phyloP scores from a whole-genome alignment of 1,140 invertebrate genomes.

The Drosophila virilis region DNA sequence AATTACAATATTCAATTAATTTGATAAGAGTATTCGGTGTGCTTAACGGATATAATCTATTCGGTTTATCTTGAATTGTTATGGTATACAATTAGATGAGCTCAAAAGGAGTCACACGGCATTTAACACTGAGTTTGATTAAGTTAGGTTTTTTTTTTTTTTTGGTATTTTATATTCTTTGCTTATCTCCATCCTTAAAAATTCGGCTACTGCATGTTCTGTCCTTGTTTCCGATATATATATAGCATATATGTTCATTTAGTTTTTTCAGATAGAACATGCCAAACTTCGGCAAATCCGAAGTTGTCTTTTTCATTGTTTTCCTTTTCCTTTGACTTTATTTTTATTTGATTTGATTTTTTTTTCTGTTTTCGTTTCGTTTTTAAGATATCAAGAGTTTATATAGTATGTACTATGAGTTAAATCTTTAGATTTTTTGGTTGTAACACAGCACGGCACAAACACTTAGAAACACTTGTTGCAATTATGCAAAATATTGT shows the following conservation, averaged over 20 bases:
- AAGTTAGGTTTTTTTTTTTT: slow-evolving; percentile 7
- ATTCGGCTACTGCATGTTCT: slow-evolving; percentile 14
- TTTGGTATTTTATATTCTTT: slow-evolving; percentile 1
- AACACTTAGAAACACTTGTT: slow-evolving; percentile 53
- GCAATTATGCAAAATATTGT: slow-evolving; percentile 50
- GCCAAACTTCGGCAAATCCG: slow-evolving; percentile 25
- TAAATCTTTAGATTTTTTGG: slow-evolving; percentile 6
- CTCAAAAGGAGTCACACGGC: slow-evolving; percentile 67
- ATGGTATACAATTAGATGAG: slow-evolving; percentile 35
- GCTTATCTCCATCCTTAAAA: slow-evolving; percentile 52
- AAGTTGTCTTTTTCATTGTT: slow-evolving; percentile 8
- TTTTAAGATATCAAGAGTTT: slow-evolving; percentile 9
- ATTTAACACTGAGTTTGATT: slow-evolving; percentile 44
- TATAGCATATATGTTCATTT: neutral
- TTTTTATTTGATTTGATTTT: too few species aligned
- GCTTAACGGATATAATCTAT: slow-evolving; percentile 4
- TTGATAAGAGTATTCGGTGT: slow-evolving; percentile 7
- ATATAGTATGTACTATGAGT: slow-evolving; percentile 4
- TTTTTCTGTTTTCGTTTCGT: neutral
- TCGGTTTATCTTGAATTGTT: slow-evolving; percentile 8
- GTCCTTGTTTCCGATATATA: neutral
- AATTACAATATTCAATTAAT: slow-evolving; percentile 70
- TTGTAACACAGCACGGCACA: slow-evolving; percentile 41
- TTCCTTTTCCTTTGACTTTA: neutral
- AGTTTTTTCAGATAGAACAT: neutral